Percentiles rank a stretch among this genome's conserved stretches.
Evolutionary conservation across 1,140 invertebrate genomes (phyloP).

Genomic region (Tetramorium alpestre): DNA sequence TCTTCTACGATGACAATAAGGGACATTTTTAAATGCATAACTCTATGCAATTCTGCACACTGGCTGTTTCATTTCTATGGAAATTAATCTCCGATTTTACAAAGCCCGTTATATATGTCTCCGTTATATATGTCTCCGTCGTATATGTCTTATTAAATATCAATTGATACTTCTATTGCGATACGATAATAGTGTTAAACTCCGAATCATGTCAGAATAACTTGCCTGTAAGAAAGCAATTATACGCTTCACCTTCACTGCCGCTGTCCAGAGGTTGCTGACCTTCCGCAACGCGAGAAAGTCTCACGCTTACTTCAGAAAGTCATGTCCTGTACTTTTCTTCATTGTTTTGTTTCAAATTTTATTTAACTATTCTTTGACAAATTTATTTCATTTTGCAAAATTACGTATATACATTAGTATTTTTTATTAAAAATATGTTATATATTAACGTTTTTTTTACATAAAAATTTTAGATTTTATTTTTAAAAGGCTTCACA

Average conservation of each 20-base stretch:
- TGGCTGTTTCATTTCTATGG: neutral
- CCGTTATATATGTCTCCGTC: neutral
- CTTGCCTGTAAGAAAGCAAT: neutral
- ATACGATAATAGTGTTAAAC: neutral
- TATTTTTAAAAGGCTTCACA: neutral
- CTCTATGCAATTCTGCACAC: neutral
- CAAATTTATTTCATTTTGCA: neutral
- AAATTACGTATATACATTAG: neutral
- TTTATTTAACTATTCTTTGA: neutral
- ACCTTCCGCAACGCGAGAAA: conserved; percentile 57
- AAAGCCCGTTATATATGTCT: neutral
- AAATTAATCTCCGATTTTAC: neutral
- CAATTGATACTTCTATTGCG: neutral
- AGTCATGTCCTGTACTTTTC: neutral
- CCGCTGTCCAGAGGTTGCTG: conserved; percentile 3
- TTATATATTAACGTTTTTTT: neutral
- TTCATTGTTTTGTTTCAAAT: neutral
- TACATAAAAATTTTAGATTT: neutral
- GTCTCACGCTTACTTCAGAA: neutral
- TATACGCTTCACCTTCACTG: conserved; percentile 10
- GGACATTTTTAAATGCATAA: neutral
- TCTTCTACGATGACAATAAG: neutral
- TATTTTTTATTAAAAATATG: neutral
- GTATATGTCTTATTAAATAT: neutral
- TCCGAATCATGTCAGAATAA: neutral